Conservation (phyloP, 2,888 invertebrate species). For the Drosophila diplacantha region DNA sequence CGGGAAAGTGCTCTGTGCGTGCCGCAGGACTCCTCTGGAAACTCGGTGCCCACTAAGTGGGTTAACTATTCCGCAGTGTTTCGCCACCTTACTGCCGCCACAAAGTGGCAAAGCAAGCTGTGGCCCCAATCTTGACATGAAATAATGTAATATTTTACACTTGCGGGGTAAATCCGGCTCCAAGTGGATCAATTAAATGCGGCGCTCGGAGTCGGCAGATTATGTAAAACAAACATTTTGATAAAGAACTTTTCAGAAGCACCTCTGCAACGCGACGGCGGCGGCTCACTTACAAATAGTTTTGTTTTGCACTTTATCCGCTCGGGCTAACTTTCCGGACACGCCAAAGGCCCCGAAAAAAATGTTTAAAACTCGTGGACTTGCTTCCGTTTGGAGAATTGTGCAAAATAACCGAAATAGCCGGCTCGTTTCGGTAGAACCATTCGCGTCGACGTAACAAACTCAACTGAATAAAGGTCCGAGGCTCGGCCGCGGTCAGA, state of each 20-base stretch:
- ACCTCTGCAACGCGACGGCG: slow-evolving; percentile 47
- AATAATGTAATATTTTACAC: slow-evolving; percentile 69
- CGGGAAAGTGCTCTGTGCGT: slow-evolving; percentile 47
- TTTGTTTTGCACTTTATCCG: slow-evolving; percentile 33
- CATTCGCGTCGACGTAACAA: slow-evolving; percentile 62
- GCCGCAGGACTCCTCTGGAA: slow-evolving; percentile 44
- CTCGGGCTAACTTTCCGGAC: slow-evolving; percentile 28
- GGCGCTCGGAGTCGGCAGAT: slow-evolving; percentile 47
- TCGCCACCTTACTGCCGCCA: slow-evolving; percentile 28
- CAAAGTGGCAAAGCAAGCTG: slow-evolving; percentile 53
- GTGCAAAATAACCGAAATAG: slow-evolving; percentile 2
- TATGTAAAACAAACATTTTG: slow-evolving; percentile 43
- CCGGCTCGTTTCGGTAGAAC: slow-evolving; percentile 38
- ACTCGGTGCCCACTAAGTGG: slow-evolving; percentile 44
- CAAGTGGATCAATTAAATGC: slow-evolving; percentile 69
- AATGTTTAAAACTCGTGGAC: slow-evolving; percentile 6
- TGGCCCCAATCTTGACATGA: slow-evolving; percentile 62
- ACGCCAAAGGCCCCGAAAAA: slow-evolving; percentile 22
- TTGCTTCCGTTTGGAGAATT: neutral
- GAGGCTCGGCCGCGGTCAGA: slow-evolving; percentile 54
- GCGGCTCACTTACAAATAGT: slow-evolving; percentile 56
- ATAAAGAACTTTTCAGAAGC: slow-evolving; percentile 45
- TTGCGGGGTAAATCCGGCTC: slow-evolving; percentile 47
- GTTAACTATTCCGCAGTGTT: slow-evolving; percentile 60
- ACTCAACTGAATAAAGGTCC: slow-evolving; percentile 52